These are phyloP conservation scores for Lota lota DNA, from an alignment of 2,113 vertebrate genomes.

Conservation along the genomic window DNA sequence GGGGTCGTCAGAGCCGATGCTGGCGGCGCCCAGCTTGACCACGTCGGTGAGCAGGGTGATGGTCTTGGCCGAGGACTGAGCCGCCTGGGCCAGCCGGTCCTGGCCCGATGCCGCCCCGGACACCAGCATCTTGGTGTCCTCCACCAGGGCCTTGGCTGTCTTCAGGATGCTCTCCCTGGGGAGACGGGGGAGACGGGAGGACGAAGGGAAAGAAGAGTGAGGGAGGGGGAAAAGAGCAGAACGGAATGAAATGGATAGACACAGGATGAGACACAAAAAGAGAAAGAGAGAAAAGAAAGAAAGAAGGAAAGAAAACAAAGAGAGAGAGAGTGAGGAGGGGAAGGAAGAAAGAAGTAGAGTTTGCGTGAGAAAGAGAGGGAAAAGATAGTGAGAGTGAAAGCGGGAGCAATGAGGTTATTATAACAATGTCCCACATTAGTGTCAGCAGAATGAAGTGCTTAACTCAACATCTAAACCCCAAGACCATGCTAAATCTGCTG, in stretches of 20 bases:
- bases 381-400: not conserved
- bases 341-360: too few relatives aligned
- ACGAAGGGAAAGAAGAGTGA: not conserved
- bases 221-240: not conserved
- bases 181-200: not conserved
- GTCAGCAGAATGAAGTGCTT: too few relatives aligned
- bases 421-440: too few relatives aligned
- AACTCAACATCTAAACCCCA: too few relatives aligned
- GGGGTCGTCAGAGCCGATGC: conserved; percentile 90
- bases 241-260: too few relatives aligned
- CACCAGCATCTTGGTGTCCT: conserved; percentile 96
- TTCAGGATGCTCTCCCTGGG: conserved; percentile 95
- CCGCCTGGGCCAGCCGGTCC: conserved; percentile 91
- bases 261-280: too few relatives aligned
- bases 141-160: conserved; percentile 95
- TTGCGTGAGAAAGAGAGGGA: not conserved
- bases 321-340: too few relatives aligned
- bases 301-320: too few relatives aligned
- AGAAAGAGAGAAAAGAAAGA: too few relatives aligned
- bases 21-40: conserved; percentile 92
- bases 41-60: conserved; percentile 98
- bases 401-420: too few relatives aligned
- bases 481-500: too few relatives aligned
- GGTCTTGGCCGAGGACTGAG: conserved; percentile 93
- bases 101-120: conserved; percentile 94